Evolutionary conservation across 53 echinoderm and acorn worm species (phyloP).

Genomic region (Temnopleurus reevesii): DNA sequence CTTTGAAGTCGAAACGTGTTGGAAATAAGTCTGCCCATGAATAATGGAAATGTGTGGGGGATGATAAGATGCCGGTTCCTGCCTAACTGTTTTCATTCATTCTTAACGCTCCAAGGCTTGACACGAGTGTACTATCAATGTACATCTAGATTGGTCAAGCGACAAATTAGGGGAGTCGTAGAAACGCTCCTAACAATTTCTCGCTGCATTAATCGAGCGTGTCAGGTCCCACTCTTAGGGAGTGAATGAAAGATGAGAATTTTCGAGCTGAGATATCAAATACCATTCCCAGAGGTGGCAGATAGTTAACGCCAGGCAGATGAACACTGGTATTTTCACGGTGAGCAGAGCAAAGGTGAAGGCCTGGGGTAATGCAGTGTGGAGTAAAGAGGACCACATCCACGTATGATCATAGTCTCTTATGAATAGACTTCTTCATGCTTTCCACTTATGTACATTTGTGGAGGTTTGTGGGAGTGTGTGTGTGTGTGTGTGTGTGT

Average conservation of each 20-base stretch:
- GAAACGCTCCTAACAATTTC: neutral
- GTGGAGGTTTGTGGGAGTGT: too few species aligned
- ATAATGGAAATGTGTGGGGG: neutral
- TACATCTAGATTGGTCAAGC: neutral
- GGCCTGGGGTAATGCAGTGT: too few species aligned
- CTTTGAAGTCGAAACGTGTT: neutral
- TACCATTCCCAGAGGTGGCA: neutral
- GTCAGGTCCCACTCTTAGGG: neutral
- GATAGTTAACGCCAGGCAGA: neutral
- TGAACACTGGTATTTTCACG: neutral
- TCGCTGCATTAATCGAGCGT: slow-evolving; percentile 23
- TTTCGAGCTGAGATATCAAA: neutral
- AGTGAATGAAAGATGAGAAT: too few species aligned
- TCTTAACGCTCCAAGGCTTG: neutral
- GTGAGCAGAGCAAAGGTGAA: neutral
- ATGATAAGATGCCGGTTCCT: neutral
- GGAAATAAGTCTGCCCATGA: neutral
- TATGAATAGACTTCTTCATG: too few species aligned
- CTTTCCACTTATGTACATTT: too few species aligned
- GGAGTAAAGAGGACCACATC: too few species aligned
- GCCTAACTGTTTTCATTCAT: neutral
- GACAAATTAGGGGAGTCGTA: neutral
- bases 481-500: too few species aligned
- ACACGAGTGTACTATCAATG: neutral
- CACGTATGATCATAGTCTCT: too few species aligned